Base-by-base conservation (phyloP, 2,113 vertebrate genomes). In the Pelusios castaneus region DNA sequence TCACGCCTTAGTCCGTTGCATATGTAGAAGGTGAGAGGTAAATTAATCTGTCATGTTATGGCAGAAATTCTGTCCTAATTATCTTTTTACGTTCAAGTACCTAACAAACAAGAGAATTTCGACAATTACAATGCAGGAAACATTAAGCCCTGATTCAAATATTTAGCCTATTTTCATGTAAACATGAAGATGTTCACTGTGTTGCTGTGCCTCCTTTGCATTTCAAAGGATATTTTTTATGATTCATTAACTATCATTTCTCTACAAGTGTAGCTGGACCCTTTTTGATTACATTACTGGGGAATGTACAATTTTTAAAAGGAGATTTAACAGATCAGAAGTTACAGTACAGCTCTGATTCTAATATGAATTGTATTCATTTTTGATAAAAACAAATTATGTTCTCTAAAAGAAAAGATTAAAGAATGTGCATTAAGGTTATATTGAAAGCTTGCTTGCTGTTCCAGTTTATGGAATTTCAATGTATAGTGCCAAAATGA, bases 351-450 rank as follows among this genome's bases (percentile, higher is more conserved):
- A 34, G 14, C 90, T 83, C 80, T 87, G 84, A 70, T 88, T 25
- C 34, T 75, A 94, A 79, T 75, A 93, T 83, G 49, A 80, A 95
- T 10, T 31, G 34, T 45, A 75, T 2, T 75, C 22, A 24, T 55
- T 91, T 80, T 84, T 91, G 60, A 94, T 70, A 70, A 80, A 96
- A 95, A 63, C 58, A 80, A 58, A 89, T 63, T 93, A 51, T 38
- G 1, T 82, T 92, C 87, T 84, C 38, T 85, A 67, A 51, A 87
- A 92, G 43, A 31, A 93, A 67, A 92, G 13, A 4, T 27, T 38
- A 16, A 67, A 45, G 93, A 75, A 5, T 80, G 89, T 67, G 6
- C 76, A 49, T 56, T 51, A 82, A 47, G 29, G 43, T 63, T 47
- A 78, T 2, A 0, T 58, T 92, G 60, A 91, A 85, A 92, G 89